These are phyloP conservation scores for Megalurothrips usitatus DNA, from an alignment of 2,888 invertebrate species.

Conservation along the genomic window DNA sequence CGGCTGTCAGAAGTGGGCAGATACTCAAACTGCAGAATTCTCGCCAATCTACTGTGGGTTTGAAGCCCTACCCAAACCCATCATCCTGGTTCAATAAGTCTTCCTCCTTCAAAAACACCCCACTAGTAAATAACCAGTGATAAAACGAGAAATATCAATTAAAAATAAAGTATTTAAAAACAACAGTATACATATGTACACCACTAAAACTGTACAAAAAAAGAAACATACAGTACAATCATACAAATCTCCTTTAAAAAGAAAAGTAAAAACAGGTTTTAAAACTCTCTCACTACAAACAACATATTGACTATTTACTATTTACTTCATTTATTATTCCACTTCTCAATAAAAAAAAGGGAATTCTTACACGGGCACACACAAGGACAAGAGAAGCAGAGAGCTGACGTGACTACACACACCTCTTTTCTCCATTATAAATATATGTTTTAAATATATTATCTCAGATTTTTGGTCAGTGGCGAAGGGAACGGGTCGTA, in stretches of 20 bases:
- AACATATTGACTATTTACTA: slow-evolving; percentile 6
- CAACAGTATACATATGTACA: slow-evolving; percentile 25
- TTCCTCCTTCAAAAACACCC: not conserved
- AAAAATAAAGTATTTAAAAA: slow-evolving; percentile 22
- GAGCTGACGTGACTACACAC: slow-evolving; percentile 2
- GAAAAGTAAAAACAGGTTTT: slow-evolving; percentile 9
- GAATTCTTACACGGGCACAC: not conserved
- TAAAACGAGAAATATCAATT: not conserved
- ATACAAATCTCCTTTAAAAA: not conserved
- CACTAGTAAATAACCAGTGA: not conserved
- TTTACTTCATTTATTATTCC: not conserved
- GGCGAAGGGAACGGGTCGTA: not conserved
- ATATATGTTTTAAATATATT: too few species aligned
- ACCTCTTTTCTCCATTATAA: not conserved
- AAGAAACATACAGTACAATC: slow-evolving; percentile 13
- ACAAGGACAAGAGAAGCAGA: not conserved
- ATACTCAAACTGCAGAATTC: not conserved
- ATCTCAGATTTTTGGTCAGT: not conserved
- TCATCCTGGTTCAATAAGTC: not conserved
- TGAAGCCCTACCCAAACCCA: not conserved
- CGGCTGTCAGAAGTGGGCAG: not conserved
- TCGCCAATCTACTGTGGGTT: not conserved
- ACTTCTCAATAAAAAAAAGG: too few species aligned
- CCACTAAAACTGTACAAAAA: slow-evolving; percentile 16
- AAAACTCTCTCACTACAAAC: slow-evolving; percentile 5